A percentile compares a stretch with the other conserved stretches of the same genome.
phyloP scores from a whole-genome alignment of 2,113 vertebrate species.

The Salvelinus fontinalis region DNA sequence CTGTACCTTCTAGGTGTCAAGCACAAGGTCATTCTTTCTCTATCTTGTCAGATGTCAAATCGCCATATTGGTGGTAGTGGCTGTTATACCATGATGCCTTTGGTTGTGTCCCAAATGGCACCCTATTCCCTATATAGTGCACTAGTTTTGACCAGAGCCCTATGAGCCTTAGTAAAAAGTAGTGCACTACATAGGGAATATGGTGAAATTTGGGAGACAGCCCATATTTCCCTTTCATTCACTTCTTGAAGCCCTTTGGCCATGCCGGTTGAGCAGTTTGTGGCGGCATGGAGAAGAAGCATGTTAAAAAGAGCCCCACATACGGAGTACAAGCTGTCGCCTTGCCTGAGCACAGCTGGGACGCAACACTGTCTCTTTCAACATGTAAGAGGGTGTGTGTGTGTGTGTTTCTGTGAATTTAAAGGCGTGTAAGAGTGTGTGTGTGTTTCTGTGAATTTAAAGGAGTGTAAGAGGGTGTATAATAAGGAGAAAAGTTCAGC shows the following conservation, averaged over 20 bases:
- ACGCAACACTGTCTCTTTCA: neutral
- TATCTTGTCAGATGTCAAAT: constrained; percentile 1
- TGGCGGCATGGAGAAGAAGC: constrained; percentile 13
- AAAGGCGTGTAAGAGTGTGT: neutral
- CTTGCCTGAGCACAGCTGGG: neutral
- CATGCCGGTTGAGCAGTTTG: constrained; percentile 20
- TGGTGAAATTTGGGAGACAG: neutral
- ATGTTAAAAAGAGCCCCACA: constrained; percentile 49
- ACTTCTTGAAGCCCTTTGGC: constrained; percentile 14
- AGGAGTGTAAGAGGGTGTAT: constrained; percentile 9
- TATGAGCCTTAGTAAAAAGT: too few species aligned
- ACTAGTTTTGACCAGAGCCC: too few species aligned
- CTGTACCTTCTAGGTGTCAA: constrained; percentile 19
- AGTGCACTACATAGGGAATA: too few species aligned
- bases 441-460: constrained; percentile 22
- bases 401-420: neutral
- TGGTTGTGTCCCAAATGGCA: too few species aligned
- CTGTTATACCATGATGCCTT: neutral
- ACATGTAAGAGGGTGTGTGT: too few species aligned
- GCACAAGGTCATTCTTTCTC: constrained; percentile 42
- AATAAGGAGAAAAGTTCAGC: constrained; percentile 18
- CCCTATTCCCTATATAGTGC: too few species aligned
- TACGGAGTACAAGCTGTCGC: constrained; percentile 6
- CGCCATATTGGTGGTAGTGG: constrained; percentile 13
- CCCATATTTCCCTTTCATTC: constrained; percentile 27